phyloP scores from a whole-genome alignment of 2,888 invertebrate genomes.

The Megastigmus dorsalis region DNA sequence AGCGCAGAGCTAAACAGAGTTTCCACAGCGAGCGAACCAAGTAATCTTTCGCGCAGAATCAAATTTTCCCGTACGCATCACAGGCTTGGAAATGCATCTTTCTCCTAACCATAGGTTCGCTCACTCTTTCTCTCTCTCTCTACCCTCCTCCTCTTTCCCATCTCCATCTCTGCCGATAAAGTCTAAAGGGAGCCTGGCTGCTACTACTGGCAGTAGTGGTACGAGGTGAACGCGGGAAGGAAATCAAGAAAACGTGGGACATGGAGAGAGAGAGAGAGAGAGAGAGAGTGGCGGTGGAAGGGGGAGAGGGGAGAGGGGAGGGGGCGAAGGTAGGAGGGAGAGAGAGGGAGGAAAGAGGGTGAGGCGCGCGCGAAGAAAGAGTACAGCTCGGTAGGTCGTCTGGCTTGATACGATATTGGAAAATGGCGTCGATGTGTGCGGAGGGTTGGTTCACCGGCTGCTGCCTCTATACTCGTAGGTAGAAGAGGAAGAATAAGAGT shows the following conservation, averaged over 20 bases:
- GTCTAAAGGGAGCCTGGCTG: conserved; percentile 28
- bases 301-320: neutral
- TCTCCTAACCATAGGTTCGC: conserved; percentile 9
- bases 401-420: conserved; percentile 68
- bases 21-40: too few relatives aligned
- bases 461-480: conserved; percentile 52
- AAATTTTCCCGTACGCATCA: conserved; percentile 36
- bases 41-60: conserved; percentile 28
- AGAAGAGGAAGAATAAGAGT: too few relatives aligned
- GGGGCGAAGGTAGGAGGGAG: conserved; percentile 20
- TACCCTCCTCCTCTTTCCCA: neutral
- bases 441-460: conserved; percentile 46
- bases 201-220: neutral
- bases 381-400: conserved; percentile 35
- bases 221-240: conserved; percentile 14
- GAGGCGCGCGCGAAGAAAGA: conserved; percentile 5
- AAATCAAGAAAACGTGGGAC: conserved; percentile 47
- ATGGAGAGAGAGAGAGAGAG: neutral
- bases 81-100: conserved; percentile 41
- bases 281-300: conserved; percentile 22
- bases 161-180: conserved; percentile 18
- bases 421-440: conserved; percentile 70
- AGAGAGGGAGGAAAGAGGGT: conserved; percentile 36
- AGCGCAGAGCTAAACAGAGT: too few relatives aligned
- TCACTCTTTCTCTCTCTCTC: neutral